Base-by-base conservation (phyloP, 1,140 invertebrate genomes). In the Anoplophora glabripennis region DNA sequence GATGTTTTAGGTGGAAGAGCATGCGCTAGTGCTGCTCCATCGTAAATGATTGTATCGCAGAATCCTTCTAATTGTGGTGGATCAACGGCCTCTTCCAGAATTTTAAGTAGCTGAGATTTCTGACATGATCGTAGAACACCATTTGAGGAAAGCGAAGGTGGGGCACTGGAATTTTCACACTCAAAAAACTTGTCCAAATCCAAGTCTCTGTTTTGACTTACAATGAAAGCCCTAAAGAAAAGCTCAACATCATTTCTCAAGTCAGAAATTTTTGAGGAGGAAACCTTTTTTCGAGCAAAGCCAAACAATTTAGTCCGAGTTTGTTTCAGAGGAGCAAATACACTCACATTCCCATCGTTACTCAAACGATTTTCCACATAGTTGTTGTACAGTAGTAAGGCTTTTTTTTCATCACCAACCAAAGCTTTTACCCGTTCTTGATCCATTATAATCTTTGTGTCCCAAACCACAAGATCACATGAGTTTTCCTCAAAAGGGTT, bases 311-410 rank as follows among this genome's bases (percentile, higher is more conserved):
- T n/a, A n/a, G n/a, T n/a, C n/a, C n/a, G n/a, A n/a, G n/a, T n/a
- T n/a, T n/a, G n/a, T n/a, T n/a, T n/a, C n/a, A n/a, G n/a, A n/a
- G n/a, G n/a, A n/a, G n/a, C n/a, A n/a, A n/a, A n/a, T n/a, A n/a
- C n/a, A n/a, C n/a, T n/a, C n/a, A n/a, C n/a, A n/a, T n/a, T n/a
- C n/a, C n/a, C n/a, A n/a, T n/a, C n/a, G n/a, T n/a, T n/a, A n/a
- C n/a, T n/a, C n/a, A n/a, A n/a, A n/a, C n/a, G n/a, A 42, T 42
- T 42, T 42, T 42, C 15, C n/a, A 42, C 40, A 42, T 12, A 42
- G n/a, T 42, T 15, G n/a, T 42, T 11, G 15, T 42, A 42, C 15
- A 12, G 40, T 15, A 11, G n/a, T 42, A 12, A 12, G 40, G n/a
- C n/a, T 42, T 12, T 42, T 11, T 42, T 15, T 42, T 11, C 40